A percentile compares a stretch with the other conserved stretches of the same genome.
These are phyloP conservation scores for Acanthaster planci DNA, from an alignment of 35 echinoderm and acorn worm genomes.

Conservation along the genomic window DNA sequence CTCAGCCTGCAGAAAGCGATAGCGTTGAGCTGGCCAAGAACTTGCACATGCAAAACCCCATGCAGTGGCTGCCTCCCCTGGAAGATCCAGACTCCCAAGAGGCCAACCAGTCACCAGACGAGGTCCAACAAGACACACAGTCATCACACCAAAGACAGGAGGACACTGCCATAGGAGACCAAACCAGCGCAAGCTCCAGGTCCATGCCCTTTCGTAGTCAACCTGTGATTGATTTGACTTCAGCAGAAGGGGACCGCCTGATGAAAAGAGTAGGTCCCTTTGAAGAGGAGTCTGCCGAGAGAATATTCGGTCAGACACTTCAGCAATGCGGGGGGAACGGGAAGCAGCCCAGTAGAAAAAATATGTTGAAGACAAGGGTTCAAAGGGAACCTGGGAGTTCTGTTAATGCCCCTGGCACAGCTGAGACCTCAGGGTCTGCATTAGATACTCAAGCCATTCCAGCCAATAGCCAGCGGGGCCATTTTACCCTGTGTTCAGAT, in stretches of 20 bases:
- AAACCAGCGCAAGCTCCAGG: neutral
- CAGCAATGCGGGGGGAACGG: neutral
- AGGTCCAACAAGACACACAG: neutral
- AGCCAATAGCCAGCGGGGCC: neutral
- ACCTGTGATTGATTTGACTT: slow-evolving; percentile 6
- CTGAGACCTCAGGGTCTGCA: neutral
- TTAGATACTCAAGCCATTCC: neutral
- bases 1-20: neutral
- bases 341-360: neutral
- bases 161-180: neutral
- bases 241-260: neutral
- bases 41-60: neutral
- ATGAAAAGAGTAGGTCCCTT: neutral
- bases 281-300: neutral
- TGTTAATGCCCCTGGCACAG: neutral
- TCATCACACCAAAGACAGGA: neutral
- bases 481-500: slow-evolving; percentile 13
- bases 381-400: neutral
- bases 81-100: neutral
- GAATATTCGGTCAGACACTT: neutral
- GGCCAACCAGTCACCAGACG: neutral
- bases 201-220: neutral
- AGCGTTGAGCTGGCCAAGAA: neutral
- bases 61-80: neutral
- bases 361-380: neutral